A percentile compares a stretch with the other conserved stretches of the same genome.
Conservation (phyloP, 2,888 invertebrate species). For the Macaria liturata region DNA sequence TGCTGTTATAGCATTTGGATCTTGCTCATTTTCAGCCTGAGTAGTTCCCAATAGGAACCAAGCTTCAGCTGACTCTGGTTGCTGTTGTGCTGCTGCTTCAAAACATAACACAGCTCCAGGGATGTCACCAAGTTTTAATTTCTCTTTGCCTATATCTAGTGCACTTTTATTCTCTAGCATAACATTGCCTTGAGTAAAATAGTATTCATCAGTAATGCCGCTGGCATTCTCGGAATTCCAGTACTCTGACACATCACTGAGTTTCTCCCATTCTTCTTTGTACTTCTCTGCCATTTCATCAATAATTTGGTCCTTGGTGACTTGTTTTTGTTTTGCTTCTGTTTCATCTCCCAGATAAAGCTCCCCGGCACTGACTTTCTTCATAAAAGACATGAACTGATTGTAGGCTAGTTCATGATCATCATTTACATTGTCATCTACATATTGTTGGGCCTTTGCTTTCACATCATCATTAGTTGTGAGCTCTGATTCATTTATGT, state of each 20-base stretch:
- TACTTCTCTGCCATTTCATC: conserved; percentile 84
- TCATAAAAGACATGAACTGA: conserved; percentile 93
- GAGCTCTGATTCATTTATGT: conserved; percentile 64
- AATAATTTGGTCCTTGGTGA: conserved; percentile 67
- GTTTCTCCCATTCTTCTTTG: conserved; percentile 91
- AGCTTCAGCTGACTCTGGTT: conserved; percentile 89
- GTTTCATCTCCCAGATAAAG: conserved; percentile 78
- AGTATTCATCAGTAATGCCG: conserved; percentile 86
- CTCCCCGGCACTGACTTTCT: conserved; percentile 88
- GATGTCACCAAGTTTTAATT: conserved; percentile 93
- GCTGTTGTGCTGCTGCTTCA: conserved; percentile 95
- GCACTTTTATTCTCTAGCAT: conserved; percentile 90
- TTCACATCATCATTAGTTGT: conserved; percentile 68
- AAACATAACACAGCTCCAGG: conserved; percentile 98
- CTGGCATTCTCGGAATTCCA: conserved; percentile 86
- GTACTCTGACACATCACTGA: conserved; percentile 85
- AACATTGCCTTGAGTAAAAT: conserved; percentile 93
- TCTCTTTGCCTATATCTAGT: conserved; percentile 92
- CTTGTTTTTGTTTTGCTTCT: conserved; percentile 63
- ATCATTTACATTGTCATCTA: conserved; percentile 79
- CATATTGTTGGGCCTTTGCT: conserved; percentile 83
- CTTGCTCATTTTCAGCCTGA: conserved; percentile 99
- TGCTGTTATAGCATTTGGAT: conserved; percentile 96
- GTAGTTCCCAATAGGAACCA: conserved; percentile 95
- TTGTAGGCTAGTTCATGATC: conserved; percentile 89